These are phyloP conservation scores for Amblyraja radiata DNA, from an alignment of 2,797 vertebrate species.

Conservation along the genomic window DNA sequence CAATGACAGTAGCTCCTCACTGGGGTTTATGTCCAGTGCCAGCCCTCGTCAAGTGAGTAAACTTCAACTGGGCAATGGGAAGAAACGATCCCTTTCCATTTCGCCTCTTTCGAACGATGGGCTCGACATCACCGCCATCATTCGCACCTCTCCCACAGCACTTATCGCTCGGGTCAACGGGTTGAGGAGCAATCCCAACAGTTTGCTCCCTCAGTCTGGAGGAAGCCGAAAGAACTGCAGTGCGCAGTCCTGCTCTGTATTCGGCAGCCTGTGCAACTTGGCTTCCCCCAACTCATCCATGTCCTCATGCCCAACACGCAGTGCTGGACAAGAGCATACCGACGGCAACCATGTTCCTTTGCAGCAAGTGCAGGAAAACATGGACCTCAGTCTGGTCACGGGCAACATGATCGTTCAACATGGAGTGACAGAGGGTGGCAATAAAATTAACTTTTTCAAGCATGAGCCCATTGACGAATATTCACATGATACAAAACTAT, in stretches of 20 bases:
- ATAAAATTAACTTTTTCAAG: constrained; percentile 74
- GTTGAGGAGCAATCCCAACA: constrained; percentile 58
- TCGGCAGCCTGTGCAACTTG: constrained; percentile 67
- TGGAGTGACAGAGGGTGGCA: constrained; percentile 60
- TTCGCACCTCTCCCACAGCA: constrained; percentile 81
- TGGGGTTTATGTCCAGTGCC: constrained; percentile 68
- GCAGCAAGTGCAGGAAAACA: constrained; percentile 57
- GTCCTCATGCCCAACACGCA: constrained; percentile 55
- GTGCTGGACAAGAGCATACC: constrained; percentile 62
- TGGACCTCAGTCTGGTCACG: constrained; percentile 68
- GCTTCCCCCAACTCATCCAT: constrained; percentile 72
- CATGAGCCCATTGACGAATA: constrained; percentile 88
- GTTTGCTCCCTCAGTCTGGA: constrained; percentile 50
- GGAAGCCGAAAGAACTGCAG: constrained; percentile 58
- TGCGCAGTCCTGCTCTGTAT: constrained; percentile 56
- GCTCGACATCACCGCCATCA: constrained; percentile 72
- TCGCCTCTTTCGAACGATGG: constrained; percentile 61
- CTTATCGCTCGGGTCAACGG: constrained; percentile 79
- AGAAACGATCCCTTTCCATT: constrained; percentile 76
- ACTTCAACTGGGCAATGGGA: constrained; percentile 69
- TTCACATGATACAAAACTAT: constrained; percentile 67
- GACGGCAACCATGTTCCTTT: constrained; percentile 70
- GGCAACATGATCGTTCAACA: constrained; percentile 57
- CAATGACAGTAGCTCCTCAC: constrained; percentile 81
- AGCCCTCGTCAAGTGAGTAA: constrained; percentile 71